Evolutionary conservation across 1,140 invertebrate genomes (phyloP), one percentile per base, ranked within the genome.

Genomic region (Microplitis mediator): DNA sequence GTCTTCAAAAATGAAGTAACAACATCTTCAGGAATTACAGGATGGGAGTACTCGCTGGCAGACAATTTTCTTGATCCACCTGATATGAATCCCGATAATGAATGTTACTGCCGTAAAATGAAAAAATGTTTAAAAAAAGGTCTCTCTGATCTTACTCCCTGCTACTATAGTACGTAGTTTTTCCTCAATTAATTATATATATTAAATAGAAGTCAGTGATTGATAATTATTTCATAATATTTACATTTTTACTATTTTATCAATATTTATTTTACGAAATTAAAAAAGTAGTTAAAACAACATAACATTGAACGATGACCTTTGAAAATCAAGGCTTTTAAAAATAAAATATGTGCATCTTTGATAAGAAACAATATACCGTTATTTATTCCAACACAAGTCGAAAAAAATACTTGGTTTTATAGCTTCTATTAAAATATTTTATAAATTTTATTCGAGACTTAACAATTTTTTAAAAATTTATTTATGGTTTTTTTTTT

Each of bases 141-240:
- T 0, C 76, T 94, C 0, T 88, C 90, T 0, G 91, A 90, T 72
- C 75, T 94, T 0, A 90, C 92, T 0, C 91, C 92, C 0, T 94
- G 93, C 78, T 93, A 93, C 74, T 94, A 92, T 81, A 90, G 92
- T 91, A 82, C 89, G 89, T 89, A 32, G 6, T 66, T 32, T 66
- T 50, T 45, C 11, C 9, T 45, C 5, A 45, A 23, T 45, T 45
- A 45, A 45, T 45, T 23, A 23, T 23, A 23, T 23, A 23, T 23
- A 23, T 0, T 23, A 23, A 23, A 23, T 23, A 23, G 23, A 23
- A 23, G 23, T 23, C 23, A 0, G 23, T 23, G 23, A 2, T 23
- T 1, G 23, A 23, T 23, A 23, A 23, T 23, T 23, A 23, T 23
- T 23, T 23, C 23, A 23, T 23, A 23, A 23, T 23, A 23, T 23